Conservation (phyloP, 2,113 vertebrate species). For the Chamaea fasciata region DNA sequence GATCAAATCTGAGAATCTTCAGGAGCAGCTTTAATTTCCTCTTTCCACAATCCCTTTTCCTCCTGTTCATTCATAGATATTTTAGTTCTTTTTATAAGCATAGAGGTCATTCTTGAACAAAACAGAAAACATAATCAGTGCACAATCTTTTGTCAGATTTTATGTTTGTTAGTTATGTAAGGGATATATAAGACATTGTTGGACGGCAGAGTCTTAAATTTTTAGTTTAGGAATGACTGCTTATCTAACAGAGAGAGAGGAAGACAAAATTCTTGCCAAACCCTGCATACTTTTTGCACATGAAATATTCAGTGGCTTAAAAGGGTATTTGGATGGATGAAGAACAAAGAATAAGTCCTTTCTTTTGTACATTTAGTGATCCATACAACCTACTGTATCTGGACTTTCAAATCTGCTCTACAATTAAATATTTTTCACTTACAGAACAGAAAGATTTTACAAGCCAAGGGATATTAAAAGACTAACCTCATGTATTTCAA, state of each 20-base stretch:
- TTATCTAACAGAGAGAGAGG: not conserved
- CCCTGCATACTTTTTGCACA: not conserved
- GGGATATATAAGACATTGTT: not conserved
- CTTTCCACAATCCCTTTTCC: not conserved
- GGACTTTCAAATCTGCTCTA: not conserved
- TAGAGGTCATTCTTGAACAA: not conserved
- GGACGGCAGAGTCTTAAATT: not conserved
- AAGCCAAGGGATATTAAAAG: not conserved
- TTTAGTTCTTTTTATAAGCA: not conserved
- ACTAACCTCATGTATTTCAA: not conserved
- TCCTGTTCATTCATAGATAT: not conserved
- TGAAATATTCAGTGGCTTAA: not conserved
- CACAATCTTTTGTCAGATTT: not conserved
- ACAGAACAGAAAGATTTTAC: not conserved
- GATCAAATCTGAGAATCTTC: not conserved
- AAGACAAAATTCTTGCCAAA: not conserved
- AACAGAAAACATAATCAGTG: not conserved
- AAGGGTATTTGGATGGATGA: not conserved
- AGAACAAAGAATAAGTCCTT: not conserved
- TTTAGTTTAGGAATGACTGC: not conserved
- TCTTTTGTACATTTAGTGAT: not conserved
- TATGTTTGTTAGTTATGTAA: not conserved
- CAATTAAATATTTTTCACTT: not conserved
- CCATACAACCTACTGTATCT: not conserved
- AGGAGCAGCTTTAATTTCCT: not conserved